A percentile compares a stretch with the other conserved stretches of the same genome.
Evolutionary conservation across 2,888 invertebrate species (phyloP).

Genomic region (Antitype chi): DNA sequence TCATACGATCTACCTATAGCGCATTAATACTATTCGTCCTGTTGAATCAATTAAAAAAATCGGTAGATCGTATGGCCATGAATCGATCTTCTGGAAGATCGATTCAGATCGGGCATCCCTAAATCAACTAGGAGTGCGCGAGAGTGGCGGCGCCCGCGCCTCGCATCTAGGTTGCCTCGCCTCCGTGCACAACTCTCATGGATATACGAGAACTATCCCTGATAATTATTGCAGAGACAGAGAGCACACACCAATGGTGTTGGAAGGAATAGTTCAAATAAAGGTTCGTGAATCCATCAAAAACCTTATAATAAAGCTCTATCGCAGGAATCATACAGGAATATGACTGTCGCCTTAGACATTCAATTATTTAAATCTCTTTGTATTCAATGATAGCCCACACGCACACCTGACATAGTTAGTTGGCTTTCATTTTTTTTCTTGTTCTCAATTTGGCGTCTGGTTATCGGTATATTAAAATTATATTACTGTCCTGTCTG

Average conservation of each 20-base stretch:
- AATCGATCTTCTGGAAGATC: no score
- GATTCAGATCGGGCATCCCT: no score
- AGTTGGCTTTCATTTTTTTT: no score
- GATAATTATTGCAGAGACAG: conserved; percentile 4
- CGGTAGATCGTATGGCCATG: no score
- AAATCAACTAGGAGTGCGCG: conserved; percentile 33
- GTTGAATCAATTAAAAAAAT: no score
- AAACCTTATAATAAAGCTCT: background rate
- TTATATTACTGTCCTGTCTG: no score
- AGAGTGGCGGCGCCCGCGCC: conserved; percentile 37
- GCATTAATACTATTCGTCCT: no score
- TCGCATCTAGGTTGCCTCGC: conserved; percentile 47
- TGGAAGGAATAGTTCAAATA: background rate
- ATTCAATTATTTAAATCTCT: no score
- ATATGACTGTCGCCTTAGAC: background rate
- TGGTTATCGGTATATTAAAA: no score
- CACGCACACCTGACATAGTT: no score
- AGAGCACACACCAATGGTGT: background rate
- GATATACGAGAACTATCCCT: conserved; percentile 1
- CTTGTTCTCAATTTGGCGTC: no score
- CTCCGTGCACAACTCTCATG: conserved; percentile 42
- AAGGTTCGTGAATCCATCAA: background rate
- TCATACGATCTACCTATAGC: no score
- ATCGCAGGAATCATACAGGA: background rate
- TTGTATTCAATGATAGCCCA: background rate